A percentile compares a stretch with the other conserved stretches of the same genome.
These are phyloP conservation scores for Telmatochromis bifrenatus DNA, from an alignment of 2,113 vertebrate genomes.

Conservation along the genomic window DNA sequence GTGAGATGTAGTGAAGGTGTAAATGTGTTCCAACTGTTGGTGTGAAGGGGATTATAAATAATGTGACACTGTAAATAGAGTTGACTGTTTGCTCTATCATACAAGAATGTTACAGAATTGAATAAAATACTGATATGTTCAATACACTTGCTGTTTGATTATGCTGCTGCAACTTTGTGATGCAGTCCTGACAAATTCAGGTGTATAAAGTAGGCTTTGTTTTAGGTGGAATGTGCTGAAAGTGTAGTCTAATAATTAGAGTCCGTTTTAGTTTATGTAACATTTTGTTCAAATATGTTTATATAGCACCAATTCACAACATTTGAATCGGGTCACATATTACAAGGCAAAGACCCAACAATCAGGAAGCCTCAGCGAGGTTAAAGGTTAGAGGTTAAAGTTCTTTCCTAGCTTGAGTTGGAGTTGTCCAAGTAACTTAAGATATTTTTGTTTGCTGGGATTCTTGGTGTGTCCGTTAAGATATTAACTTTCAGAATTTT, in stretches of 20 bases:
- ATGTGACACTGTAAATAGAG: constrained; percentile 25
- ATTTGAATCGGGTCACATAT: not conserved
- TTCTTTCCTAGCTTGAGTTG: not conserved
- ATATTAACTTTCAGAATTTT: not conserved
- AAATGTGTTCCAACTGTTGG: not conserved
- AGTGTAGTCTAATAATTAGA: not conserved
- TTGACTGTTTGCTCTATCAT: not conserved
- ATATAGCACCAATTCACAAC: not conserved
- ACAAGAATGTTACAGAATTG: not conserved
- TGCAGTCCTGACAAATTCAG: not conserved
- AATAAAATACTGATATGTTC: not conserved
- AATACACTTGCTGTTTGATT: not conserved
- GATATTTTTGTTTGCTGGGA: not conserved
- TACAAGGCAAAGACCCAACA: not conserved
- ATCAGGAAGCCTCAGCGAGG: not conserved
- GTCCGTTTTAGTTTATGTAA: accelerated
- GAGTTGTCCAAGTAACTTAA: not conserved
- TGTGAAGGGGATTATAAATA: not conserved
- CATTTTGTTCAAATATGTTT: not conserved
- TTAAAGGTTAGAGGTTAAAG: not conserved
- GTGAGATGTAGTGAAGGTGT: not conserved
- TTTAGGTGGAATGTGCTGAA: not conserved
- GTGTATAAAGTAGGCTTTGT: not conserved
- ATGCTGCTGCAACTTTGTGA: not conserved
- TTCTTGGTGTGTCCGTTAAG: not conserved